Conservation (phyloP, 2,888 invertebrate genomes). For the Glomeris marginata region DNA sequence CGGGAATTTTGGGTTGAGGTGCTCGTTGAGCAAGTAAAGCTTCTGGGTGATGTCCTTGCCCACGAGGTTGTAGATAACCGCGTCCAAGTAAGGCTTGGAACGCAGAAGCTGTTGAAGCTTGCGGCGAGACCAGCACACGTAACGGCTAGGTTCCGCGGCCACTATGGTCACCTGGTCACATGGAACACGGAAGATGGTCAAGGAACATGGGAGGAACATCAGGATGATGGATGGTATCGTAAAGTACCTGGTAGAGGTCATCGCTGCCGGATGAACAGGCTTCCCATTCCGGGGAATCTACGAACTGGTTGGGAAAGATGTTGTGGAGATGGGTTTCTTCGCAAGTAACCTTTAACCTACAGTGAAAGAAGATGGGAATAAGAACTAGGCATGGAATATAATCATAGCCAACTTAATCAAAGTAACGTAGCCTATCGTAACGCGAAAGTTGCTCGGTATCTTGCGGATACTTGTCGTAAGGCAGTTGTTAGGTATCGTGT, state of each 20-base stretch:
- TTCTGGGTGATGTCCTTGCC: constrained; percentile 77
- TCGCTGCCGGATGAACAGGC: constrained; percentile 27
- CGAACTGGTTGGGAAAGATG: constrained; percentile 64
- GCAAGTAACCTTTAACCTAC: constrained; percentile 62
- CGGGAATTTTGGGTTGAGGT: constrained; percentile 33
- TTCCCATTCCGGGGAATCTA: constrained; percentile 83
- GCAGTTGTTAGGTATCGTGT: too few relatives aligned
- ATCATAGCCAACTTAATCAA: too few relatives aligned
- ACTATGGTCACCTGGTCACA: constrained; percentile 52
- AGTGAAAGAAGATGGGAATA: too few relatives aligned
- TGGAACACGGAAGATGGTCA: not conserved
- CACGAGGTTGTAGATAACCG: constrained; percentile 60
- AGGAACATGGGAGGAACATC: not conserved
- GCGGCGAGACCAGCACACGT: constrained; percentile 64
- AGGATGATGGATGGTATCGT: not conserved
- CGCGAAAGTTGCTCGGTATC: too few relatives aligned
- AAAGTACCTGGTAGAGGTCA: constrained; percentile 28
- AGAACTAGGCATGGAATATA: too few relatives aligned
- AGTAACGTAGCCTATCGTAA: too few relatives aligned
- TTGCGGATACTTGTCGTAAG: too few relatives aligned
- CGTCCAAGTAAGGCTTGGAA: constrained; percentile 55
- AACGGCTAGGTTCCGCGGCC: constrained; percentile 60
- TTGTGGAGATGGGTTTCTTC: constrained; percentile 68
- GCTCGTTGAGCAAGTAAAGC: constrained; percentile 64
- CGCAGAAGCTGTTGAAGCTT: constrained; percentile 56